Conservation (phyloP, 2,113 vertebrate species). For the Erinaceus europaeus region DNA sequence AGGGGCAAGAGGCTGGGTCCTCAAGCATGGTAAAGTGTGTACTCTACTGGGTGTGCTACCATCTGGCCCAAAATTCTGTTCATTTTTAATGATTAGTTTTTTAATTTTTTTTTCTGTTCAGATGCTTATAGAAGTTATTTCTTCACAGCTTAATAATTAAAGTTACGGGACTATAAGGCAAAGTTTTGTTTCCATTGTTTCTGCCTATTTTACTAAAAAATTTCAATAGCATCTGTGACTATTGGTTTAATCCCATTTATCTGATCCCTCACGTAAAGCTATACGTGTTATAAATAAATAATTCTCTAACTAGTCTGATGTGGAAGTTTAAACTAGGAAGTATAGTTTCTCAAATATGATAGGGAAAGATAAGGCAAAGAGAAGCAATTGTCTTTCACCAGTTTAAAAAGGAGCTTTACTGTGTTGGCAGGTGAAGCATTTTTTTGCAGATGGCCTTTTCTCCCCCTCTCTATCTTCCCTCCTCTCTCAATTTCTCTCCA, state of each 20-base stretch:
- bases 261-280: background rate
- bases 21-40: too few species aligned
- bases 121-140: background rate
- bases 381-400: background rate
- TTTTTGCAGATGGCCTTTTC: too few species aligned
- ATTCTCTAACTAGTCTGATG: background rate
- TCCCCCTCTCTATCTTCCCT: too few species aligned
- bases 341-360: background rate
- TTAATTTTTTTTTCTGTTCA: background rate
- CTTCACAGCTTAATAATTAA: background rate
- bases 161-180: background rate
- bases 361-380: background rate
- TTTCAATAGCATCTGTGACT: background rate
- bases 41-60: too few species aligned
- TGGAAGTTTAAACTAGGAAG: background rate
- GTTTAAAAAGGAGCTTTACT: background rate
- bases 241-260: slow-evolving; percentile 9
- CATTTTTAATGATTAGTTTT: too few species aligned
- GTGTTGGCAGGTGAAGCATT: background rate
- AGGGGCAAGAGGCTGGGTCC: too few species aligned
- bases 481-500: too few species aligned
- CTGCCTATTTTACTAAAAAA: background rate
- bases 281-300: background rate
- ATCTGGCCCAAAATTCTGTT: too few species aligned
- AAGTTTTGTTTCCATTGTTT: background rate